A percentile compares a stretch with the other conserved stretches of the same genome.
These are phyloP conservation scores for Sorex araneus DNA, from an alignment of 2,113 vertebrate species.

Conservation along the genomic window DNA sequence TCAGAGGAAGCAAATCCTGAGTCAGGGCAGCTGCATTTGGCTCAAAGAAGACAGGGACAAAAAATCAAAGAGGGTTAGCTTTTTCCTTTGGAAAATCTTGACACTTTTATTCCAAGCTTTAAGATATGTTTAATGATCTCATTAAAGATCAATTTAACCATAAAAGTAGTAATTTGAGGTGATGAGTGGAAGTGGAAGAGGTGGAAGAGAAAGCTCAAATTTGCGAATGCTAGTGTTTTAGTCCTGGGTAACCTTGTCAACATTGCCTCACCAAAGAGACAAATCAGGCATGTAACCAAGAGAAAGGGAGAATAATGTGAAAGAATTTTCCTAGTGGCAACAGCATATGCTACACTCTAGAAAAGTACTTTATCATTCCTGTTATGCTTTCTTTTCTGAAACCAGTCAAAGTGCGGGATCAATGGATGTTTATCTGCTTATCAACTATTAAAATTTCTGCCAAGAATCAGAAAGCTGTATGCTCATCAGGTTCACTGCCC, in stretches of 20 bases:
- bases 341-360: neutral
- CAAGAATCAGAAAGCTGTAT: neutral
- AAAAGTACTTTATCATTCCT: neutral
- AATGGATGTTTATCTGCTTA: neutral
- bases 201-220: slow-evolving; percentile 13
- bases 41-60: neutral
- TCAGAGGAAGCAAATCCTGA: neutral
- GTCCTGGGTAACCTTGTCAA: slow-evolving; percentile 24
- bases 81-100: slow-evolving; percentile 28
- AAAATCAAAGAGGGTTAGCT: neutral
- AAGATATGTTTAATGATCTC: slow-evolving; percentile 9
- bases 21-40: fast-evolving
- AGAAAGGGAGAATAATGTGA: neutral
- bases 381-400: neutral
- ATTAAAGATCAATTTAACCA: slow-evolving; percentile 54
- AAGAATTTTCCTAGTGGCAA: neutral
- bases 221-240: slow-evolving; percentile 35
- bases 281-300: slow-evolving; percentile 45
- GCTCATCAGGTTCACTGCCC: neutral
- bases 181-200: neutral
- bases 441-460: neutral
- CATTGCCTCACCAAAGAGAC: slow-evolving; percentile 42
- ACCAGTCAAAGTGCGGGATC: neutral
- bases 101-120: slow-evolving; percentile 19
- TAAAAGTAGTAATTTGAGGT: slow-evolving; percentile 52